phyloP scores from a whole-genome alignment of 2,888 invertebrate species.

The Platycheirus albimanus region DNA sequence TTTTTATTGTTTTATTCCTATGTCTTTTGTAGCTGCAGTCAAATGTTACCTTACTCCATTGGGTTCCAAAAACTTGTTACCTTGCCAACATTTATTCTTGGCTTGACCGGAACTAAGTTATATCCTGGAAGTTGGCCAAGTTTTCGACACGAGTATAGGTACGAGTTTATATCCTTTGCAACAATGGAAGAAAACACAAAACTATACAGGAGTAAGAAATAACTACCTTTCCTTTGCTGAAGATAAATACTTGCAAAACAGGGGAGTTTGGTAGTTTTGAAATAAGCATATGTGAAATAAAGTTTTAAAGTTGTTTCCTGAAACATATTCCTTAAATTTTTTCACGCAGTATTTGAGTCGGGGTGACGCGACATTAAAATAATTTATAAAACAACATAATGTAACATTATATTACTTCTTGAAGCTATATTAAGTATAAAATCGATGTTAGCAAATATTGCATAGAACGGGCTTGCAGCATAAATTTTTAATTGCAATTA shows the following conservation, averaged over 20 bases:
- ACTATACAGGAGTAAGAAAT: slow-evolving; percentile 15
- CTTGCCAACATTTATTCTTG: slow-evolving; percentile 66
- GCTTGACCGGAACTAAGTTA: slow-evolving; percentile 67
- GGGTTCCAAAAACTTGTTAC: slow-evolving; percentile 47
- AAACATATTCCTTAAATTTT: not conserved
- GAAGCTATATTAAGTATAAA: too few species aligned
- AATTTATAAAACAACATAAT: too few species aligned
- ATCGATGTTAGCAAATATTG: too few species aligned
- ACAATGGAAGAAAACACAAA: not conserved
- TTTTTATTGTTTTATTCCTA: slow-evolving; percentile 30
- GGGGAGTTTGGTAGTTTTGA: too few species aligned
- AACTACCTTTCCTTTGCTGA: slow-evolving; percentile 7
- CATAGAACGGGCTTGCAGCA: too few species aligned
- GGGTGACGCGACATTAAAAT: too few species aligned
- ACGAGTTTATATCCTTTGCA: slow-evolving; percentile 46
- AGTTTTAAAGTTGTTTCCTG: too few species aligned
- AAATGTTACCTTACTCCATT: slow-evolving; percentile 40
- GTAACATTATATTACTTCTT: too few species aligned
- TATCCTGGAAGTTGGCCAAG: slow-evolving; percentile 54
- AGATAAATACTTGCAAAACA: not conserved
- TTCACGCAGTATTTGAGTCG: too few species aligned
- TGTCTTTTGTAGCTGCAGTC: slow-evolving; percentile 25
- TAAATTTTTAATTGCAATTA: too few species aligned
- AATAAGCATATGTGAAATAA: too few species aligned
- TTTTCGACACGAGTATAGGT: too few species aligned